phyloP scores from a whole-genome alignment of 1,140 invertebrate species.

The Euura saliciscinereae region DNA sequence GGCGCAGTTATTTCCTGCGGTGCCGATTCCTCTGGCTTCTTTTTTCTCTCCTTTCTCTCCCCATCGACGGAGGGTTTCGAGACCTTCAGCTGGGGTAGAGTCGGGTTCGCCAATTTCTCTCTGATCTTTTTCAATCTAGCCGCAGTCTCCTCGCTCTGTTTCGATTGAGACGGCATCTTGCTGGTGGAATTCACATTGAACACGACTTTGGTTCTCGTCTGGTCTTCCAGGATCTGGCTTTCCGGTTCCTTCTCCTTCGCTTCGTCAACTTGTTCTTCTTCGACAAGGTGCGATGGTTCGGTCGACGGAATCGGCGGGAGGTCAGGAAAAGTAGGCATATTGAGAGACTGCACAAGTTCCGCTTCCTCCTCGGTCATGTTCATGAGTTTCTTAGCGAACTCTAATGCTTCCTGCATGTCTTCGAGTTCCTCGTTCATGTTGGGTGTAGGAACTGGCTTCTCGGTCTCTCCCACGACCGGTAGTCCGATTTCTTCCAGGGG shows the following conservation, averaged over 20 bases:
- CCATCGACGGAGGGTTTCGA: too few relatives aligned
- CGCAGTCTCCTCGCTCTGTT: slow-evolving; percentile 36
- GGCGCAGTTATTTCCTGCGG: background rate
- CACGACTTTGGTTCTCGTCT: slow-evolving; percentile 39
- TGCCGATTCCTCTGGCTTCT: background rate
- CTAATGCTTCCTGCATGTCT: slow-evolving; percentile 53
- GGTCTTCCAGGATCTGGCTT: background rate
- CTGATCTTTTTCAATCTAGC: background rate
- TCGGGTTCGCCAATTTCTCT: too few relatives aligned
- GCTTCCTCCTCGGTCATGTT: slow-evolving; percentile 34
- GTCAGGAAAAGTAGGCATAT: slow-evolving; percentile 28
- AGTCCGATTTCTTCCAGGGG: background rate
- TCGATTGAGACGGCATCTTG: slow-evolving; percentile 37
- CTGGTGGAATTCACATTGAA: slow-evolving; percentile 44
- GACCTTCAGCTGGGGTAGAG: too few relatives aligned
- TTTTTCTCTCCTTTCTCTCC: background rate
- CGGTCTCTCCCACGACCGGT: background rate
- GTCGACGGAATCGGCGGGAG: slow-evolving; percentile 23
- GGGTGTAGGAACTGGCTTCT: background rate
- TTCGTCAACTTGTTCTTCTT: background rate
- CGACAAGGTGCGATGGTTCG: background rate
- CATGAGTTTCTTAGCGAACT: slow-evolving; percentile 51
- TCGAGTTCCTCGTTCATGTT: slow-evolving; percentile 44
- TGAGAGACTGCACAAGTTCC: slow-evolving; percentile 7
- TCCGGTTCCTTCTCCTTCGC: background rate